Base-by-base conservation (phyloP, 2,113 vertebrate species). In the Lophura nycthemera region DNA sequence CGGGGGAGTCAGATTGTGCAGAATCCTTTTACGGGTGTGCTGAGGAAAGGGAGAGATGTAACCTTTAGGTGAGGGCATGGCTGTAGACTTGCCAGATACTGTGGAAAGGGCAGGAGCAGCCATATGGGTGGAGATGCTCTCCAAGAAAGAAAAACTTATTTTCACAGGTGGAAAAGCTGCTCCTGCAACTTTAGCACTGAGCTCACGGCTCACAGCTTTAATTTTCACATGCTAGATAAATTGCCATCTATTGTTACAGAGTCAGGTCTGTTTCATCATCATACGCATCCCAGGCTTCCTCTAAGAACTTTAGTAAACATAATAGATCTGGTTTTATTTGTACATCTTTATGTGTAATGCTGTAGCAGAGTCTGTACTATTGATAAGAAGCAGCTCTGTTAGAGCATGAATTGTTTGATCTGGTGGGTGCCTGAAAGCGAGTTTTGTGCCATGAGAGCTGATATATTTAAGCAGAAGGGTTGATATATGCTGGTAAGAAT, bases 1-100 rank as follows among this genome's bases (percentile, higher is more conserved):
- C 60, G 73, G 1, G 57, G 52, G 25, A 36, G 24, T 81, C 67
- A 78, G 92, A 69, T 74, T 88, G 67, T 92, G 73, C 54, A 76
- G 86, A 92, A 83, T 69, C 72, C 17, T 47, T 77, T 91, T 60
- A 86, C 47, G 69, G 82, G 90, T 92, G 88, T 71, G 76, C 69
- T 74, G 52, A 81, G 89, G 38, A 88, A 56, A 86, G 65, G 50
- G 50, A 61, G 34, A 83, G 72, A 32, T 47, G 60, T 89, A 89
- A 86, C 85, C 76, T 96, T 77, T 83, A 52, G 32, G 38, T 56
- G 56, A 87, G 72, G 78, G 40, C 81, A 66, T 82, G 40, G 66
- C 57, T 0, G 0, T 25, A 85, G 59, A 42, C 27, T 93, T 87
- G 50, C 64, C 2, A 0, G 79, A 88, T 59, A 59, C 57, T 61